Evolutionary conservation across 1,140 invertebrate genomes (phyloP).

Genomic region (Scaptomyza graminum): DNA sequence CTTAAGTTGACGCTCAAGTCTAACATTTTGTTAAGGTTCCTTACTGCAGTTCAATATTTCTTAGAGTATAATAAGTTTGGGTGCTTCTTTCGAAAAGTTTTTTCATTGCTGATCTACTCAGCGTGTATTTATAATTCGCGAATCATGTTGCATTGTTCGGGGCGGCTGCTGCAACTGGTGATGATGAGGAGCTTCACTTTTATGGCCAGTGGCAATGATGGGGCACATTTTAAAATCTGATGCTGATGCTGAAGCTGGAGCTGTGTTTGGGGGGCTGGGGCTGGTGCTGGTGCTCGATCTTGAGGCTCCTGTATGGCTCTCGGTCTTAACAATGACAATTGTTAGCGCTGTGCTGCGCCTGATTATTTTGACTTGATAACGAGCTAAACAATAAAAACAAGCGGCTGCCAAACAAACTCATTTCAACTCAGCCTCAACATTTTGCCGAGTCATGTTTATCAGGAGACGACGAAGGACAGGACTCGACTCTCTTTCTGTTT

Average conservation of each 20-base stretch:
- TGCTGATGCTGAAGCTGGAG: slow-evolving; percentile 18
- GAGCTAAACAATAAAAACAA: slow-evolving; percentile 83
- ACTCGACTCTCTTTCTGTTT: slow-evolving; percentile 19
- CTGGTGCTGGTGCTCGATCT: slow-evolving; percentile 8
- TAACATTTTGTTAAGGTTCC: neutral
- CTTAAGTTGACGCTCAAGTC: too few species aligned
- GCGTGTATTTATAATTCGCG: slow-evolving; percentile 79
- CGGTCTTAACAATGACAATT: slow-evolving; percentile 80
- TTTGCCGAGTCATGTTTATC: slow-evolving; percentile 77
- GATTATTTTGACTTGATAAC: slow-evolving; percentile 83
- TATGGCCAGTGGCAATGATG: slow-evolving; percentile 71
- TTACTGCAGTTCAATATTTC: neutral
- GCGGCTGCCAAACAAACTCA: slow-evolving; percentile 60
- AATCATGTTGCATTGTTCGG: slow-evolving; percentile 81
- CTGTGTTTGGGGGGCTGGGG: neutral
- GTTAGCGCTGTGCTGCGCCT: slow-evolving; percentile 66
- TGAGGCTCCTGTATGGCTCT: slow-evolving; percentile 52
- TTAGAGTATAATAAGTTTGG: slow-evolving; percentile 29
- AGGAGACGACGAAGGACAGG: slow-evolving; percentile 50
- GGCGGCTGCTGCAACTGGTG: slow-evolving; percentile 56
- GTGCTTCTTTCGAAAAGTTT: neutral
- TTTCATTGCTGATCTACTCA: slow-evolving; percentile 40
- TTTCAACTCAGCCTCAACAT: slow-evolving; percentile 36
- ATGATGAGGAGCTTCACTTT: slow-evolving; percentile 81
- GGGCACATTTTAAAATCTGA: slow-evolving; percentile 58